Base-by-base conservation (phyloP, 2,113 vertebrate genomes). In the Calidris pygmaea region DNA sequence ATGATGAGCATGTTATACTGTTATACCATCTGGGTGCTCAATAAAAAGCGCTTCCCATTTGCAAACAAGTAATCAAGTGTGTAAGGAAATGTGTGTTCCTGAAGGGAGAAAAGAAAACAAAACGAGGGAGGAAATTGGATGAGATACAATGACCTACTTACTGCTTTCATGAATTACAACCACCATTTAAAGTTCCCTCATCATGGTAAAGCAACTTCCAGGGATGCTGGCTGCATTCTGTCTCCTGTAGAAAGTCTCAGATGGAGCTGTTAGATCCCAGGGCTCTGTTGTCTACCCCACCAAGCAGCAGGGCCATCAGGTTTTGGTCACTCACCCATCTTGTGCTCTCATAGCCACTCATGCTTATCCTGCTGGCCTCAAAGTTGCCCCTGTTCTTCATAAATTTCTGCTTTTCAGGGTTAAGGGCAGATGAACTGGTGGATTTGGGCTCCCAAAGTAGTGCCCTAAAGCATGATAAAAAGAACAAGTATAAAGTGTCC, bases 41-140 rank as follows among this genome's bases (percentile, higher is more conserved):
- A 6, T 45, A 73, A 77, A 88, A 94, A 88, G 8, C 0, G 0
- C 10, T 73, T 80, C 30, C 16, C n/a, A 59, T 91, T 94, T 89
- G 65, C 63, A 89, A 96, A 83, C 39, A 91, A 81, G 73, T 66
- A 89, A 74, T 59, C 80, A 89, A 13, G 89, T 91, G 65, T 66
- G 45, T 71, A 93, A 95, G 80, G n/a, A 89, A 89, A 13, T 45
- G 39, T 65, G 34, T 21, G 85, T 78, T 94, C 67, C 55, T 80
- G 55, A 93, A 90, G 53, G 27, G 35, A 79, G 58, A 75, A 85
- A 67, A 75, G 45, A 50, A 91, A 87, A 78, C 41, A 91, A 91
- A 87, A 91, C 0, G 3, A 68, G 34, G 20, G 48, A 87, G 66
- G 66, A 80, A 90, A 88, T 27, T 80, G 39, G 41, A 70, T 68